phyloP scores from a whole-genome alignment of 92 coral and sea anemone genomes.

The Palythoa heliodiscus region DNA sequence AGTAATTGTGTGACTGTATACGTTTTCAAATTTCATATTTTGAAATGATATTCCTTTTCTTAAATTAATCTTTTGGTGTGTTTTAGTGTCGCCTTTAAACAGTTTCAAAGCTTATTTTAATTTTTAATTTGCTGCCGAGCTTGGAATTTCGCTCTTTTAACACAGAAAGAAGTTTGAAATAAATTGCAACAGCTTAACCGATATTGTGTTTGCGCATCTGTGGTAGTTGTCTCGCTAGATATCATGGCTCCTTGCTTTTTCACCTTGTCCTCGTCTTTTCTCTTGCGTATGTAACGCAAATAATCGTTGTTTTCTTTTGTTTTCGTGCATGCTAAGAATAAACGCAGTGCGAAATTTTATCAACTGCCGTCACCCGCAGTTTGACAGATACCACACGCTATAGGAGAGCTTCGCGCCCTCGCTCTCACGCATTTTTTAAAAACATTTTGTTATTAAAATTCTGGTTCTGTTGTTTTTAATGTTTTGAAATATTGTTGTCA shows the following conservation, averaged over 20 bases:
- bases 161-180: background rate
- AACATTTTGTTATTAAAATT: background rate
- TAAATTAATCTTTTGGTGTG: constrained; percentile 4
- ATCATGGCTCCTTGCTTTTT: background rate
- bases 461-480: background rate
- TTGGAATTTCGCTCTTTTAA: background rate
- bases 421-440: background rate
- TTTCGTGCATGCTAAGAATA: background rate
- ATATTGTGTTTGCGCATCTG: background rate
- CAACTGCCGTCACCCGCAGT: constrained; percentile 23
- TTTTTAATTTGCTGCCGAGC: constrained; percentile 36
- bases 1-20: background rate
- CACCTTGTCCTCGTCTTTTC: constrained; percentile 2
- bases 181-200: background rate
- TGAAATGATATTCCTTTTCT: background rate
- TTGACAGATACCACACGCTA: background rate
- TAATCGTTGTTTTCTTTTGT: constrained; percentile 25
- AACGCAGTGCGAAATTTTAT: constrained; percentile 23
- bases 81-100: constrained; percentile 12
- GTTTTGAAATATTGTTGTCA: constrained; percentile 13
- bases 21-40: background rate
- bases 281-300: background rate
- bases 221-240: background rate
- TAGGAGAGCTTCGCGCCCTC: background rate
- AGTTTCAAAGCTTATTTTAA: constrained; percentile 32